Evolutionary conservation across 1,140 invertebrate genomes (phyloP), one percentile per base, ranked within the genome.

Genomic region (Vanessa tameamea): DNA sequence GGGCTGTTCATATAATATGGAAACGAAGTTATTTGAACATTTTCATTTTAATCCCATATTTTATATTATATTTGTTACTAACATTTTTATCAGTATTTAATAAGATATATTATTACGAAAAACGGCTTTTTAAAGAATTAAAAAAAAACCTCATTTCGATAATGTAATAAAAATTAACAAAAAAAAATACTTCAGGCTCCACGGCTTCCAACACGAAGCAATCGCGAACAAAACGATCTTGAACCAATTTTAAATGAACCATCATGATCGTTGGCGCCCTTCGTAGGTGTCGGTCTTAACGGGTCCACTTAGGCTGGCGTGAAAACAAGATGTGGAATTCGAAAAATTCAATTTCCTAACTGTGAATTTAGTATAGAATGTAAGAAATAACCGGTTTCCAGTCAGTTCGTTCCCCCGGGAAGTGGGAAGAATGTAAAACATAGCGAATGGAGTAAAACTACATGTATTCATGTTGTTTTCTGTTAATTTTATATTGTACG

Each of bases 311-410:
- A 80, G 63, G 72, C 53, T 87, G 80, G 82, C 20, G n/a, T 57
- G 37, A 80, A 72, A 72, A 73, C 76, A 78, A 84, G 83, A 80
- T 73, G 83, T 79, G 78, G 85, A 85, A 88, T 88, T 86, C 84
- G 83, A 89, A 87, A 88, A 89, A 91, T 89, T 89, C 87, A 89
- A 89, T 91, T 88, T 86, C 79, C 84, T 85, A 85, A 83, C 87
- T 85, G 86, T 86, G 80, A 87, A 90, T 89, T 90, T 89, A 86
- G 86, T 84, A 78, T 59, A 83, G 84, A 87, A 88, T 87, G 86
- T 87, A 86, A 86, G 87, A 84, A 89, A 90, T 84, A 88, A 85
- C 81, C 77, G 86, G 82, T 78, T 86, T 73, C 80, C 76, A 80
- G 82, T 81, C 72, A 81, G 73, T 84, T 77, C 81, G 78, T 65